Evolutionary conservation across 2,797 vertebrate genomes (phyloP).

Genomic region (Brotula barbata): DNA sequence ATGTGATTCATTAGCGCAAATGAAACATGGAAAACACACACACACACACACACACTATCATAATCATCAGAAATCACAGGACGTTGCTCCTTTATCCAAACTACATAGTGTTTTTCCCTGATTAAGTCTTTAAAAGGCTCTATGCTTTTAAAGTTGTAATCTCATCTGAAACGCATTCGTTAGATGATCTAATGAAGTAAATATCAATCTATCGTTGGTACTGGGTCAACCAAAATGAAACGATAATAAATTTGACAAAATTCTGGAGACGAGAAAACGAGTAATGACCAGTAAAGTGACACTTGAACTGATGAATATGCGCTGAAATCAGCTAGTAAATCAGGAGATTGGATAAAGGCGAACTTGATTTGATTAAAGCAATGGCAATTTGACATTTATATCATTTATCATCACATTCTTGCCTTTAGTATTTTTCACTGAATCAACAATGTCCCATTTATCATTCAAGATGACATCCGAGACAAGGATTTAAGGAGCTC

Average conservation of each 20-base stretch:
- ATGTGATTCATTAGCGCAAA: slow-evolving; percentile 22
- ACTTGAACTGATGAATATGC: neutral
- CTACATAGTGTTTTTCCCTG: neutral
- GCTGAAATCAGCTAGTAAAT: neutral
- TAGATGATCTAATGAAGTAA: too few relatives aligned
- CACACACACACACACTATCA: neutral
- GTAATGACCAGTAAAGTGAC: neutral
- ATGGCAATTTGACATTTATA: neutral
- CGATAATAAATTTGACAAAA: neutral
- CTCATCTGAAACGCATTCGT: neutral
- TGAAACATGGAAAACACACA: neutral
- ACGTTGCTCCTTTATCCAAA: slow-evolving; percentile 9
- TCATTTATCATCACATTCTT: neutral
- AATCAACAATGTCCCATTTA: neutral
- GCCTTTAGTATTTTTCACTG: too few relatives aligned
- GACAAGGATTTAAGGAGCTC: too few relatives aligned
- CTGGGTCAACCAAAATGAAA: too few relatives aligned
- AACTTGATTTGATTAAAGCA: neutral
- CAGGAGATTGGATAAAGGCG: neutral
- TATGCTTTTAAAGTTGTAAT: neutral
- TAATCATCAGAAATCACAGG: neutral
- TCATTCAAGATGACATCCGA: too few relatives aligned
- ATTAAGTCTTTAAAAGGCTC: slow-evolving; percentile 1
- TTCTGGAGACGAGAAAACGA: neutral
- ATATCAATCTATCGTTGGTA: too few relatives aligned